phyloP scores from a whole-genome alignment of 2,113 vertebrate species.

The Daubentonia madagascariensis region DNA sequence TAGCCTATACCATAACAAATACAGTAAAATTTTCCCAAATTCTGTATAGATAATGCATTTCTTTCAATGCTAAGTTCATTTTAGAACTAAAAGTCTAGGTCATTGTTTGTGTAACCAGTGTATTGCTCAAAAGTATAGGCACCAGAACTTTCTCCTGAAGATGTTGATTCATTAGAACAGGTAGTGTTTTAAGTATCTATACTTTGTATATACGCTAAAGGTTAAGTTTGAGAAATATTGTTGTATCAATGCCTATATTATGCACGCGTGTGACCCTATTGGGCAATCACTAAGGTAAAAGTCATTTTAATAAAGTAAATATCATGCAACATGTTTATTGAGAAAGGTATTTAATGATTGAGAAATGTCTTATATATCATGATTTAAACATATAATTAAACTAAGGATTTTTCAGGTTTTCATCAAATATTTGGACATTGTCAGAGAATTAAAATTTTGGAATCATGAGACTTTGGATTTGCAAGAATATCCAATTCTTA shows the following conservation, averaged over 20 bases:
- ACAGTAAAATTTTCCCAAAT: neutral
- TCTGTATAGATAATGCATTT: neutral
- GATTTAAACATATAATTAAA: neutral
- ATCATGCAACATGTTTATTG: neutral
- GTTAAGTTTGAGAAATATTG: neutral
- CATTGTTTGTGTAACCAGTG: neutral
- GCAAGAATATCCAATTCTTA: neutral
- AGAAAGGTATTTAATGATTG: neutral
- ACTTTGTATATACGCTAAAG: neutral
- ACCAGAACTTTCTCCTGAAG: neutral
- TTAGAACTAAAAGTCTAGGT: neutral
- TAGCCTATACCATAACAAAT: neutral
- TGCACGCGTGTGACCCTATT: neutral
- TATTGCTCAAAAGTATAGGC: neutral
- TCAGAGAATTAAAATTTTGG: neutral
- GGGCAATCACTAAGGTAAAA: neutral
- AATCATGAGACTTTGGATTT: neutral
- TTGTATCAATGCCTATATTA: too few species aligned
- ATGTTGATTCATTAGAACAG: neutral
- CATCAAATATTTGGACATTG: neutral
- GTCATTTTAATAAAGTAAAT: neutral
- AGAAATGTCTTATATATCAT: neutral
- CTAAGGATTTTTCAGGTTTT: neutral
- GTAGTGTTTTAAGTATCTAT: neutral
- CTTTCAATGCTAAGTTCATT: neutral